These are phyloP conservation scores for Pollenia angustigena DNA, from an alignment of 2,888 invertebrate species.

Conservation along the genomic window DNA sequence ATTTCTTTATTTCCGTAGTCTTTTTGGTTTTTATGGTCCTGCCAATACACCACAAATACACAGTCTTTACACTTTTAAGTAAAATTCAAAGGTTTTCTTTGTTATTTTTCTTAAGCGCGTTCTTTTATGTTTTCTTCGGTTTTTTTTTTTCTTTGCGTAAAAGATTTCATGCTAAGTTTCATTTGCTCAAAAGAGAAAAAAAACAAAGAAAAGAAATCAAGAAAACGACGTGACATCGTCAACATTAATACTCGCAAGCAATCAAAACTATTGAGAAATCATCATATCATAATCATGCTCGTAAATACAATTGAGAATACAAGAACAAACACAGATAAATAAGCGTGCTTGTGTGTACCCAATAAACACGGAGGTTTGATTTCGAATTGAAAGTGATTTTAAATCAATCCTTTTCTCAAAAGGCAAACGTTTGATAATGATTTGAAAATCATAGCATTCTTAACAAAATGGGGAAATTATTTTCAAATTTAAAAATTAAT, in stretches of 20 bases:
- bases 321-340: background rate
- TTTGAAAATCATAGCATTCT: too few species aligned
- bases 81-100: constrained; percentile 32
- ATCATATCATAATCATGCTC: constrained; percentile 59
- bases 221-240: constrained; percentile 64
- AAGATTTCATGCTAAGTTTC: background rate
- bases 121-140: background rate
- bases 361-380: too few species aligned
- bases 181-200: background rate
- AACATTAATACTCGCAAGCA: constrained; percentile 54
- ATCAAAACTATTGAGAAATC: constrained; percentile 65
- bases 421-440: too few species aligned
- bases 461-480: too few species aligned
- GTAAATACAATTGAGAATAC: constrained; percentile 51
- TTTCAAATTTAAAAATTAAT: too few species aligned
- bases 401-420: too few species aligned
- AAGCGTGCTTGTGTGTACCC: background rate
- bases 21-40: background rate
- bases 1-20: background rate
- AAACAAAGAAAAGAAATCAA: constrained; percentile 1
- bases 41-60: background rate
- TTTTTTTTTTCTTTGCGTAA: background rate
- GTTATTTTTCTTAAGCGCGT: background rate
- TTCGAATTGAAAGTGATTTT: too few species aligned
- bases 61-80: constrained; percentile 33